A percentile compares a stretch with the other conserved stretches of the same genome.
These are phyloP conservation scores for Eubasilissa splendida DNA, from an alignment of 2,888 invertebrate genomes.

Conservation along the genomic window DNA sequence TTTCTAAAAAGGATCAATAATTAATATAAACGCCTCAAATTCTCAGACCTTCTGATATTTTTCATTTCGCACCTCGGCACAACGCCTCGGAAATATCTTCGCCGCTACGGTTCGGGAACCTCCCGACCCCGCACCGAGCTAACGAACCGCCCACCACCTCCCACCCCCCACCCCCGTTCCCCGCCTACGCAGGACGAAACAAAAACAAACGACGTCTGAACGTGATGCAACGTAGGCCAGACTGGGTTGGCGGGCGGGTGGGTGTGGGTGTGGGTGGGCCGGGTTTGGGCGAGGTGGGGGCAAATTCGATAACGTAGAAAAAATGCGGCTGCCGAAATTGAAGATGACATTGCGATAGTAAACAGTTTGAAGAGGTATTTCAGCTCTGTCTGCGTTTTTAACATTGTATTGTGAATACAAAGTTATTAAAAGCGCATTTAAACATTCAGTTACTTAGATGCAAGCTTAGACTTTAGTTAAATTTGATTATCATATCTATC, in stretches of 20 bases:
- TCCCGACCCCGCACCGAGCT: slow-evolving; percentile 14
- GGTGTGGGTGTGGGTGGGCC: slow-evolving; percentile 1
- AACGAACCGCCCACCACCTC: slow-evolving; percentile 22
- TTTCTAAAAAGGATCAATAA: no score
- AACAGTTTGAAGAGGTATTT: neutral
- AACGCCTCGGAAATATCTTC: slow-evolving; percentile 27
- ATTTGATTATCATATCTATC: no score
- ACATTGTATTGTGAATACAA: no score
- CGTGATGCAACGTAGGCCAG: slow-evolving; percentile 59
- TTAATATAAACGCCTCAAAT: no score
- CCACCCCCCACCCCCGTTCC: slow-evolving; percentile 5
- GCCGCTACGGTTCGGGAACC: slow-evolving; percentile 1
- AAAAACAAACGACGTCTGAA: slow-evolving; percentile 57
- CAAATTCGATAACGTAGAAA: slow-evolving; percentile 51
- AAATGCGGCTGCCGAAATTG: slow-evolving; percentile 45
- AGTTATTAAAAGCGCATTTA: no score
- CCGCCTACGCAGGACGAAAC: slow-evolving; percentile 58
- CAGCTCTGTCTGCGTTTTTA: no score
- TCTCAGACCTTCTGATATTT: neutral
- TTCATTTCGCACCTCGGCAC: slow-evolving; percentile 26
- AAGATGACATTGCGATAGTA: slow-evolving; percentile 45
- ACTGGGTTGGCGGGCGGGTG: slow-evolving; percentile 49
- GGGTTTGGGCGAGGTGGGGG: slow-evolving; percentile 23
- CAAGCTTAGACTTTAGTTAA: no score
- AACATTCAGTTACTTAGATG: no score